Percentiles rank a stretch among this genome's conserved stretches.
Conservation (phyloP, 2,113 vertebrate species). For the Nyctereutes procyonoides region DNA sequence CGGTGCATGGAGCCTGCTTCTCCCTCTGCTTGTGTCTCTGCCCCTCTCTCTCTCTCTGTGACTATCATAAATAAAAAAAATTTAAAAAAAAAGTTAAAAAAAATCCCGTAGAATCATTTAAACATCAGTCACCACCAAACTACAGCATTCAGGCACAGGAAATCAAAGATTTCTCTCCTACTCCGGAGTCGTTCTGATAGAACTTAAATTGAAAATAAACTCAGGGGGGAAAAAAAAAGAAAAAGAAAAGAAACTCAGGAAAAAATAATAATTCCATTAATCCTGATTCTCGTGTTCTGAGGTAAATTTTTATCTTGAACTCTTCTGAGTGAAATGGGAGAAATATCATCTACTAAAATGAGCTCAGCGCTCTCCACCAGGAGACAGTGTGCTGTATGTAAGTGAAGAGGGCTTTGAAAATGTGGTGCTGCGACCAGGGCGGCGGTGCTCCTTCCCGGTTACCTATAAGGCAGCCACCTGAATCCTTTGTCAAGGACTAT, state of each 20-base stretch:
- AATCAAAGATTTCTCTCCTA: background rate
- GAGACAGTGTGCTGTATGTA: background rate
- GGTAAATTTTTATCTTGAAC: background rate
- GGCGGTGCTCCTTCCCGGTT: background rate
- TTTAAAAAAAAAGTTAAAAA: too few relatives aligned
- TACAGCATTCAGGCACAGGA: background rate
- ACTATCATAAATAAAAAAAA: too few relatives aligned
- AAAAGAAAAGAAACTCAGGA: background rate
- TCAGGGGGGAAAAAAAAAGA: background rate
- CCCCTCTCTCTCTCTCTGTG: too few relatives aligned
- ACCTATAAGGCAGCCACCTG: background rate
- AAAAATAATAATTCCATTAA: background rate
- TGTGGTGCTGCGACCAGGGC: background rate
- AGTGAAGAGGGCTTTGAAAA: background rate
- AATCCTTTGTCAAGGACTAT: background rate
- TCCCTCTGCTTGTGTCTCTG: too few relatives aligned
- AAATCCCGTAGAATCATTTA: constrained; percentile 40
- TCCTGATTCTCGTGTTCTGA: background rate
- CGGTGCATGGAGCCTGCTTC: too few relatives aligned
- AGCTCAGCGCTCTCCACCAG: background rate
- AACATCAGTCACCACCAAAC: background rate
- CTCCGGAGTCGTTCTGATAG: background rate
- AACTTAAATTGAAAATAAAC: background rate
- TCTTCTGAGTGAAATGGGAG: background rate
- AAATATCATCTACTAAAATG: background rate